phyloP scores from a whole-genome alignment of 2,113 vertebrate genomes.

The Capreolus pygargus region DNA sequence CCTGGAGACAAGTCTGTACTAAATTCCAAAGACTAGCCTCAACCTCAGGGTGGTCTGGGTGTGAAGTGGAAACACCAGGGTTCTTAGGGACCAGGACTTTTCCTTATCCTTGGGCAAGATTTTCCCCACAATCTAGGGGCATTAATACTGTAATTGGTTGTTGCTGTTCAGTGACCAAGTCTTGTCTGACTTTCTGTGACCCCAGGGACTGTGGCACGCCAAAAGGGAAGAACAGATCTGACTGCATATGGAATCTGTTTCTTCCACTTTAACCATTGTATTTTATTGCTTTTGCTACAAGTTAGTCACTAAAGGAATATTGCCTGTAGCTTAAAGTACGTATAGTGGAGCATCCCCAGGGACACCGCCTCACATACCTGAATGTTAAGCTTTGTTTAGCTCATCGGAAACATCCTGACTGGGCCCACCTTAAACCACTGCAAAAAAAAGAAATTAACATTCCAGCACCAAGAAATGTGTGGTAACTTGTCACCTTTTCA shows the following conservation, averaged over 20 bases:
- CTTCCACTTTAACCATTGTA: neutral
- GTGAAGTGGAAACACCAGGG: rapidly evolving
- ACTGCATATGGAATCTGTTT: neutral
- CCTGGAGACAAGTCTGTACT: neutral
- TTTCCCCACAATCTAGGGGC: neutral
- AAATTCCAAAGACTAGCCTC: neutral
- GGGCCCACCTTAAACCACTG: rapidly evolving
- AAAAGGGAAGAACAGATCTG: neutral
- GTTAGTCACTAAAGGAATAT: neutral
- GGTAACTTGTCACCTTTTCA: neutral
- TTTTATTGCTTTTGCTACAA: neutral
- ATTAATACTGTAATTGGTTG: neutral
- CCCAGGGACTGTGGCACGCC: neutral
- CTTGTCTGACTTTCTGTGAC: neutral
- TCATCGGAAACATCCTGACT: neutral
- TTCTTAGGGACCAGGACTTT: neutral
- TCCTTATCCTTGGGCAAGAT: neutral
- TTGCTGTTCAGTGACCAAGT: neutral
- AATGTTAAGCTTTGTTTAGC: neutral
- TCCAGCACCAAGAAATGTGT: neutral
- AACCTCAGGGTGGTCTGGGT: rapidly evolving
- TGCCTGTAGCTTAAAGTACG: neutral
- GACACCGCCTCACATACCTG: neutral
- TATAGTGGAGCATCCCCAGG: too few relatives aligned
- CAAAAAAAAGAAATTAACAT: neutral